Percentiles rank a stretch among this genome's conserved stretches.
phyloP scores from a whole-genome alignment of 2,113 vertebrate species.

The Stigmatopora argus region DNA sequence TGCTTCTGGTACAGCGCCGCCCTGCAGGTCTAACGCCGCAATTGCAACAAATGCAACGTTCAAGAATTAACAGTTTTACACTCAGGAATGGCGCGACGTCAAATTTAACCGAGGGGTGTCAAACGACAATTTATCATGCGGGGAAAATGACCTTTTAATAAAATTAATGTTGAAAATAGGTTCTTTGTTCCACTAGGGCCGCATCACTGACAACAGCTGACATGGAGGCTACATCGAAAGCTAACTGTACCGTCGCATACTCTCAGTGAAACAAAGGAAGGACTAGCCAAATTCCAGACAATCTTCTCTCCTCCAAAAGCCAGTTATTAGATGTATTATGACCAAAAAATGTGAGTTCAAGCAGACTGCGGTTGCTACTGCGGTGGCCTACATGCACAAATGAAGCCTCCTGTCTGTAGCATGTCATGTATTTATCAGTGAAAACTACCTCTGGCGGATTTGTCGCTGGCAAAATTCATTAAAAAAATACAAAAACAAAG shows the following conservation, averaged over 20 bases:
- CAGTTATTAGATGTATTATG: neutral
- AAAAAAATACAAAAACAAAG: neutral
- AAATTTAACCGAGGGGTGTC: too few relatives aligned
- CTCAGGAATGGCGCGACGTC: neutral
- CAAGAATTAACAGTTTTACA: neutral
- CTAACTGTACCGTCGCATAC: conserved; percentile 60
- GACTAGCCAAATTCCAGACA: neutral
- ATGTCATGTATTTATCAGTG: neutral
- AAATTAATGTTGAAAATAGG: neutral
- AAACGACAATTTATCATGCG: neutral
- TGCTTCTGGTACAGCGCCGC: neutral
- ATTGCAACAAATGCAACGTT: neutral
- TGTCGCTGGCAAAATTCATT: neutral
- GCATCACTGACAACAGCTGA: conserved; percentile 23
- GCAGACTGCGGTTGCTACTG: neutral
- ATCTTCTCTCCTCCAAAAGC: neutral
- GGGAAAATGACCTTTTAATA: neutral
- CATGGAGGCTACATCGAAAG: conserved; percentile 34
- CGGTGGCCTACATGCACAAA: neutral
- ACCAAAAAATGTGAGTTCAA: too few relatives aligned
- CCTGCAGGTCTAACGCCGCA: neutral
- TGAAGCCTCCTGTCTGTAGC: neutral
- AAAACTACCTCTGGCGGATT: neutral
- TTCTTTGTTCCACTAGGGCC: conserved; percentile 15
- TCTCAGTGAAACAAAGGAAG: conserved; percentile 47